Evolutionary conservation across 2,797 vertebrate genomes (phyloP).

Genomic region (Enteromius anoplus): DNA sequence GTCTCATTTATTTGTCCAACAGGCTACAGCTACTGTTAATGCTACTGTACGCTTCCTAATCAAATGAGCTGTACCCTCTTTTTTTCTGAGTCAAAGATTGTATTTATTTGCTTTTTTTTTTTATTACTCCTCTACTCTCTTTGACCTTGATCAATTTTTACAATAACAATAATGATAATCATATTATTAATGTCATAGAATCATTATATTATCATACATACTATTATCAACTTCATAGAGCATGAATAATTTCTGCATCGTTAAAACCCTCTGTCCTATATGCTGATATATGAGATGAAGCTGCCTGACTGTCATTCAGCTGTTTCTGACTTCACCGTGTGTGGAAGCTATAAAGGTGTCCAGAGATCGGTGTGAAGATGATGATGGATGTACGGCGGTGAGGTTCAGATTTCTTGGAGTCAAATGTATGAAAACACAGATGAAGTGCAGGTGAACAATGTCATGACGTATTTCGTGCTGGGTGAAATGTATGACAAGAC

Average conservation of each 20-base stretch:
- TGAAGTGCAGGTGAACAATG: constrained; percentile 5
- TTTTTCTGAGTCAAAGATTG: neutral
- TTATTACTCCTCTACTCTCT: too few species aligned
- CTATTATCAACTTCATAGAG: neutral
- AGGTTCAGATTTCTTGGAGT: neutral
- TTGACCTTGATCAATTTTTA: neutral
- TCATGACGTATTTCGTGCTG: neutral
- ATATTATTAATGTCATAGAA: neutral
- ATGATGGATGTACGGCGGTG: neutral
- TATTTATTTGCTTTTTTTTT: neutral
- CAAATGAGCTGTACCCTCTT: neutral
- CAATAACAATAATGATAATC: neutral
- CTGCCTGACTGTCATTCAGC: neutral
- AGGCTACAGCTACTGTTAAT: too few species aligned
- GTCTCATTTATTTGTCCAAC: neutral
- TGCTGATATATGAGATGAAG: neutral
- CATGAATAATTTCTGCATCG: neutral
- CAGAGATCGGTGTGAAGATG: neutral
- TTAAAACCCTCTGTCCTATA: neutral
- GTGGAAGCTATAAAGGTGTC: neutral
- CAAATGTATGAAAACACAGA: neutral
- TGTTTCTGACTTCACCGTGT: constrained; percentile 8
- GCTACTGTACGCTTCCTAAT: neutral
- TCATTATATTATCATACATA: neutral
- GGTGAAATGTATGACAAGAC: neutral